Base-by-base conservation (phyloP, 2,797 vertebrate species). In the Odontamblyopus rebecca region DNA sequence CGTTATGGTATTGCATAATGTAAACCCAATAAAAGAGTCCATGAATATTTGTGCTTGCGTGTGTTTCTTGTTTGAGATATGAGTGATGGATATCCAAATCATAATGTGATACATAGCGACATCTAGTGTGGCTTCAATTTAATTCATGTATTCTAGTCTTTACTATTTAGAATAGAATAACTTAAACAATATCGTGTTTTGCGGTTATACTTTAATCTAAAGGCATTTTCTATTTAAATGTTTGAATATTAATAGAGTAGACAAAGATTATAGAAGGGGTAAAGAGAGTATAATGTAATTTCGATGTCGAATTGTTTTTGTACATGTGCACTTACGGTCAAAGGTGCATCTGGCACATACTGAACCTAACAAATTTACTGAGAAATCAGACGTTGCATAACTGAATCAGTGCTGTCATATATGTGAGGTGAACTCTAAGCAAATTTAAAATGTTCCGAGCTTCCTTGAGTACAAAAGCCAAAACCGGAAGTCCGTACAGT, bases 21-120 rank as follows among this genome's bases (percentile, higher is more conserved):
- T 87, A 86, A 89, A 90, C 78, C 79, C 75, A 92, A 91, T 92
- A 92, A 93, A 84, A 85, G n/a, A 84, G 69, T 61, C 86, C 72
- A 87, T 85, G 85, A 62, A 87, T 56, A 67, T 66, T 1, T 64
- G 57, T 75, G 61, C 82, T 30, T 82, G 67, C 32, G 0, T 78
- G 0, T 78, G n/a, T 44, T 11, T 64, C 9, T 12, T n/a, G 0
- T 23, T 2, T 23, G 6, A 16, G 15, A 0, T n/a, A 7, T 53
- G 19, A n/a, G 15, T 2, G n/a, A 23, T 16, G 15, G 1, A 18
- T 51, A 23, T 44, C 50, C 18, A 30, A 35, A 60, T 69, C 3
- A 27, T 41, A n/a, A n/a, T 41, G 15, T 64, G 54, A 56, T 72
- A 19, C 78, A 85, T 44, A 12, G 88, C 77, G 87, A 74, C 90